These are phyloP conservation scores for Rhagophthalmus giganteus DNA, from an alignment of 2,888 invertebrate genomes.

Conservation along the genomic window DNA sequence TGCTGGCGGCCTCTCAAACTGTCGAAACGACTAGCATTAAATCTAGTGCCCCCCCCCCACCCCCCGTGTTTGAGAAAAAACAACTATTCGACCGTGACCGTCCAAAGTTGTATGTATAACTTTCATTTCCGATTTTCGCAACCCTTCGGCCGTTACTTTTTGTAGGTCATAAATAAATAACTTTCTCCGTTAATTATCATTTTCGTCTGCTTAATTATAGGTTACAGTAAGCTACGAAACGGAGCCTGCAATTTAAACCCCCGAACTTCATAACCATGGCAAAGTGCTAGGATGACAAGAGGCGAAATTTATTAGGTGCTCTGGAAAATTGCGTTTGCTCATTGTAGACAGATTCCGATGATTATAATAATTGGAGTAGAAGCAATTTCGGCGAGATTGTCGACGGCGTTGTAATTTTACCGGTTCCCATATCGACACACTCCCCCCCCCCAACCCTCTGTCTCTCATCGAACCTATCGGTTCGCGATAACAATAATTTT, in stretches of 20 bases:
- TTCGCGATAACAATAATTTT: conserved; percentile 8
- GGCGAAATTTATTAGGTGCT: background rate
- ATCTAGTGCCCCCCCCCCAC: too few species aligned
- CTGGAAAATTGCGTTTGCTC: background rate
- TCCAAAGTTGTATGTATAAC: too few species aligned
- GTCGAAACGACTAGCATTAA: background rate
- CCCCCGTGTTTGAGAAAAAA: too few species aligned
- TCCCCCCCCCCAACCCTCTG: background rate
- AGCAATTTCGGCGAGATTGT: background rate
- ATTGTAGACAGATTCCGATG: background rate
- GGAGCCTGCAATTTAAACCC: background rate
- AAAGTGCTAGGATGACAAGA: background rate
- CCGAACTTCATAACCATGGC: background rate
- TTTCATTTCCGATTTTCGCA: too few species aligned
- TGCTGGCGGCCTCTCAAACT: too few species aligned
- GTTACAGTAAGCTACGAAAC: background rate
- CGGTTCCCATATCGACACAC: background rate
- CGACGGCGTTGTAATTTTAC: background rate
- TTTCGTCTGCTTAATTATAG: background rate
- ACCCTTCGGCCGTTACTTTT: background rate
- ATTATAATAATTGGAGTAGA: background rate
- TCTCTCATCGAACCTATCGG: background rate
- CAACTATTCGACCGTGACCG: too few species aligned
- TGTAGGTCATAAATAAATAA: background rate
- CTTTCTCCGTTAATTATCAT: background rate